Evolutionary conservation across 2,888 invertebrate species (phyloP), one percentile per base, ranked within the genome.

Genomic region (Cheilosia vernalis): DNA sequence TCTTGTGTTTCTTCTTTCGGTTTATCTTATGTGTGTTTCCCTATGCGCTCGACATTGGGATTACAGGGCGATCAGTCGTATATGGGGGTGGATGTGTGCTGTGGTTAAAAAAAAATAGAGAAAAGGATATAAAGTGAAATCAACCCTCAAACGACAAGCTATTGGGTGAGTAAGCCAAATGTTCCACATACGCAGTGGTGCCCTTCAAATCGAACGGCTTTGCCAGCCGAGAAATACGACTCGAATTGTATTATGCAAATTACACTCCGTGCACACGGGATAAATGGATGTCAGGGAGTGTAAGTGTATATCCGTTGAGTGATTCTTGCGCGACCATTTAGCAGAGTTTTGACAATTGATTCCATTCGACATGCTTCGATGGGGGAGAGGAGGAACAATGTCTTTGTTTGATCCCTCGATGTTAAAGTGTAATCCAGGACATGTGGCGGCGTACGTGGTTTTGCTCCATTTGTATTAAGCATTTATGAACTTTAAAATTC

Each of bases 231-330:
- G 40, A 64, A 70, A 40, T 40, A 49, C 47, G 60, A 66, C 66
- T 85, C 24, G 85, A 85, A 85, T 85, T 85, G 85, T 81, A 85
- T 85, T 85, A 85, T 85, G 85, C 81, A 85, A 85, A 85, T 81
- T 85, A 85, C 66, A 56, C 76, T 77, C 33, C 61, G 19, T 60
- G 58, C 79, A 66, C 79, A 61, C 53, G 61, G 76, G 76, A 85
- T 77, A 77, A 81, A 66, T 76, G 72, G 81, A 72, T 81, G 76
- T 55, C 72, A 67, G 49, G 19, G 60, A 37, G 55, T 24, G 77
- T 30, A 33, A 15, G 47, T 67, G 66, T 77, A 55, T 72, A 56
- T 66, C 47, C 53, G 64, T 74, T 70, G 85, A 76, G 49, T 80
- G 85, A 85, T 85, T 81, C 85, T 77, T 85, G 81, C 81, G 85